Conservation (phyloP, 1,140 invertebrate genomes). For the Schlechtendalia chinensis region DNA sequence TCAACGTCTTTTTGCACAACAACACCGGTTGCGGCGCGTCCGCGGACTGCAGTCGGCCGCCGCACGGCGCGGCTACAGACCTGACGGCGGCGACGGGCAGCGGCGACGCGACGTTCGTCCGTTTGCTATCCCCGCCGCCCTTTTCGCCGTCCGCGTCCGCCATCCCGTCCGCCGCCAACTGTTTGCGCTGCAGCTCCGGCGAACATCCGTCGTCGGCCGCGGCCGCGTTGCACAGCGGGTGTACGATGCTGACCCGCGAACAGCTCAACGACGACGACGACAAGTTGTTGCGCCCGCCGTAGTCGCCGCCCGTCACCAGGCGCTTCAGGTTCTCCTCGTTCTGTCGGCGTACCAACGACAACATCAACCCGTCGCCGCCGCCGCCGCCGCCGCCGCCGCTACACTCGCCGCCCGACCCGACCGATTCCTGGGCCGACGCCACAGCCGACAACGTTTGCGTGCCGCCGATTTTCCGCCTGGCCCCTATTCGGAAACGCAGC, state of each 20-base stretch:
- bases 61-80: neutral
- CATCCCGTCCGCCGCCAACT: neutral
- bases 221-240: slow-evolving; percentile 16
- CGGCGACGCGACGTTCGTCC: neutral
- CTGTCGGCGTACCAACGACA: slow-evolving; percentile 25
- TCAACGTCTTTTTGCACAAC: slow-evolving; percentile 29
- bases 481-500: neutral
- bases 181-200: neutral
- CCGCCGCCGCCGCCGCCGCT: neutral
- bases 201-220: neutral
- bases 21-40: neutral
- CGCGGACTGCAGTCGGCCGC: neutral
- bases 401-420: neutral
- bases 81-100: neutral
- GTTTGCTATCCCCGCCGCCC: neutral
- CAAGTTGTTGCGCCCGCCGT: slow-evolving; percentile 13
- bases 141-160: neutral
- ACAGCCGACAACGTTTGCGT: neutral
- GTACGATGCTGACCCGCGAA: slow-evolving; percentile 32
- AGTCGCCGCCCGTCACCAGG: neutral
- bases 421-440: neutral
- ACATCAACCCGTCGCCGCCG: slow-evolving; percentile 1
- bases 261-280: slow-evolving; percentile 26
- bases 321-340: slow-evolving; percentile 38
- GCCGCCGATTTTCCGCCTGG: neutral